Evolutionary conservation across 2,113 vertebrate species (phyloP), one percentile per base, ranked within the genome.

Genomic region (Misgurnus anguillicaudatus): DNA sequence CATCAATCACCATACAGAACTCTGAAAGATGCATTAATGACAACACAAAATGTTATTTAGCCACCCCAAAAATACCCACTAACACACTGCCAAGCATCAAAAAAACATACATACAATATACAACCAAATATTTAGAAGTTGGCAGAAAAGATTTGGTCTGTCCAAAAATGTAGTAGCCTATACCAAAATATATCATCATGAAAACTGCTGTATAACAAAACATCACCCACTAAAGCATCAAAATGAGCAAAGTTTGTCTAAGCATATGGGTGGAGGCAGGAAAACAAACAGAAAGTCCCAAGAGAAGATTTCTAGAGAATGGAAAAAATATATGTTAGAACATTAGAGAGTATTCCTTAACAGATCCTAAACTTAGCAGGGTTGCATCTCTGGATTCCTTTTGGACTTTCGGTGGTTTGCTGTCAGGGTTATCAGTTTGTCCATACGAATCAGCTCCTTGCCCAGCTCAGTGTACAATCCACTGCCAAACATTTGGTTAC

Each of bases 381-480:
- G 83, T 75, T 91, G 90, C 71, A 95, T 84, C 41, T 95, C 93
- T 4, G 69, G 80, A 42, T 90, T 93, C 36, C 53, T 85, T 84
- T 91, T 95, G 61, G 75, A 88, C 82, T 92, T 95, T 10, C 53
- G 21, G 68, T 85, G 80, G 41, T 87, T 87, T 2, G 76, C 69
- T 8, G 82, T 83, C 79, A 85, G 85, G 14, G 84, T 82, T 17
- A 93, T 84, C 79, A 92, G 74, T 65, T 87, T 91, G 89, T 96
- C 95, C 88, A 94, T 89, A 63, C 85, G 79, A 39, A 90, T 74
- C 84, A 96, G 79, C 42, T 90, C 86, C 72, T 81, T 91, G 8
- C 94, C 95, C 79, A 92, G 86, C 0, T 94, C 86, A 0, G 91
- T 94, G 79, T 90, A 88, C 79, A 94, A 61, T 58, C 92, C 89